Evolutionary conservation across 2,888 invertebrate species (phyloP), one percentile per base, ranked within the genome.

Genomic region (Lasius fuliginosus): DNA sequence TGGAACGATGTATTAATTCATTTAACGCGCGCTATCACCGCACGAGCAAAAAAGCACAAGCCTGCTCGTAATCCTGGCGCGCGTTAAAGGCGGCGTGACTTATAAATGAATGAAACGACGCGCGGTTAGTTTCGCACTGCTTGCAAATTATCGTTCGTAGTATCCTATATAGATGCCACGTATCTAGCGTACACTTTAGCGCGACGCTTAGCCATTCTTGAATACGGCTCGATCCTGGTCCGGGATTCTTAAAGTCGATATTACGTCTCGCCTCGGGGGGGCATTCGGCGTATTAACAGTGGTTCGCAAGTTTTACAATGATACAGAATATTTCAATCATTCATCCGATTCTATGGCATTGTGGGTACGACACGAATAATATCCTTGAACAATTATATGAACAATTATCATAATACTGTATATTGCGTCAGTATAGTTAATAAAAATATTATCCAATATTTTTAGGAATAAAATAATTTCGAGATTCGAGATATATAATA

Each of bases 181-280:
- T 82, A 82, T 77, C 76, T 88, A 75, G 83, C 79, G 69, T 64
- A 71, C 85, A 73, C 81, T 87, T 89, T 81, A 87, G 71, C 71
- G 71, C 83, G 82, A 71, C 71, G 71, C 75, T 87, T 65, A 84
- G 75, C 75, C 71, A 36, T 60, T 74, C 82, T 81, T 68, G 64
- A 33, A 67, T 82, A 75, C 74, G 65, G 84, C 85, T 69, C 71
- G 84, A 87, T 85, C 67, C 83, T 86, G 83, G 71, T 85, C 85
- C 85, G 49, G 86, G 67, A 86, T 84, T 85, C 86, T 87, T 82
- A 75, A 88, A 84, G 82, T 85, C 85, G 88, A 88, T 85, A 84
- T 86, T 89, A 88, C 82, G n/a, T 77, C 86, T 88, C 90, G 90
- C 90, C 88, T 87, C 88, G 81, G 88, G 88, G 85, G 81, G 68